phyloP scores from a whole-genome alignment of 2,113 vertebrate genomes.

The Spea multiplicata region DNA sequence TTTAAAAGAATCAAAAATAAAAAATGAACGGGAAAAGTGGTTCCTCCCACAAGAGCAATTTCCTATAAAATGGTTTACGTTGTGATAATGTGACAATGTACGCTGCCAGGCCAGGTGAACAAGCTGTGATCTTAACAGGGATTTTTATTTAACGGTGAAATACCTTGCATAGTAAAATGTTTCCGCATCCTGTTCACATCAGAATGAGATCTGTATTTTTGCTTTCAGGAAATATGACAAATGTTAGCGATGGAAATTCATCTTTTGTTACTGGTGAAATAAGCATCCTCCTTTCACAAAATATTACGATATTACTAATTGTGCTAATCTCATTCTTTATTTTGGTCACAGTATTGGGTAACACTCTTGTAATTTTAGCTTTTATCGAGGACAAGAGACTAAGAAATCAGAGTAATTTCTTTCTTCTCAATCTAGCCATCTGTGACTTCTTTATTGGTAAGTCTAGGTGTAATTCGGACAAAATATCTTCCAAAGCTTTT shows the following conservation, averaged over 20 bases:
- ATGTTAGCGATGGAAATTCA: not conserved
- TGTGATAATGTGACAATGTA: too few species aligned
- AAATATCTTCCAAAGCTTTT: not conserved
- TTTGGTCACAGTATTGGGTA: conserved; percentile 20
- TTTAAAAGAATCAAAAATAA: not conserved
- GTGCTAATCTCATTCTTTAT: conserved; percentile 1
- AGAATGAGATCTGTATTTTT: not conserved
- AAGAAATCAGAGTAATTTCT: conserved; percentile 32
- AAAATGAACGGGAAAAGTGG: not conserved
- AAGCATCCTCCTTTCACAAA: not conserved
- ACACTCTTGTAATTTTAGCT: conserved; percentile 29
- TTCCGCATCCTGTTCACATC: not conserved
- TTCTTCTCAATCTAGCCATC: conserved; percentile 35
- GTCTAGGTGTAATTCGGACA: not conserved
- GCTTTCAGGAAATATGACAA: not conserved
- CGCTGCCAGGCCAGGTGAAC: too few species aligned
- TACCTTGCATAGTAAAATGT: not conserved
- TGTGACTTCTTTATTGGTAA: conserved; percentile 40
- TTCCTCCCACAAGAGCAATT: not conserved
- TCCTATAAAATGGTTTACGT: not conserved
- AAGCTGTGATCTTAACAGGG: too few species aligned
- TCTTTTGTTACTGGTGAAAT: not conserved
- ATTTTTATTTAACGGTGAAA: too few species aligned
- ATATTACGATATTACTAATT: not conserved
- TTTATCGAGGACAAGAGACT: conserved; percentile 36